Evolutionary conservation across 2,113 vertebrate genomes (phyloP), one percentile per base, ranked within the genome.

Genomic region (Pseudonaja textilis): DNA sequence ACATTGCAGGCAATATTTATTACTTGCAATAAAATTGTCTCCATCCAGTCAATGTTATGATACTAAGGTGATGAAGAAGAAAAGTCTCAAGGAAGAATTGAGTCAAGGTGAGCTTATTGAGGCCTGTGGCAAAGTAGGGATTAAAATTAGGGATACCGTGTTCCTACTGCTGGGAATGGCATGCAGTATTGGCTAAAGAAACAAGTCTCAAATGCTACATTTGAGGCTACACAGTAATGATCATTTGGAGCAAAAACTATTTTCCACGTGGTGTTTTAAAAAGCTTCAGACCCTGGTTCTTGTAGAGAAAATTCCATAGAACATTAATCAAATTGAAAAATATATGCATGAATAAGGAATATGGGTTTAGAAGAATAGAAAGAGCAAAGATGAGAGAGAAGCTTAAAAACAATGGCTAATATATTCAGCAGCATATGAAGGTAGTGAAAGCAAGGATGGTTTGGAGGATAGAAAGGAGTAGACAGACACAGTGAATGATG

Each of bases 1-100:
- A 92, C 0, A 0, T 6, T 90, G 93, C 64, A 69, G 50, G 59
- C 95, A 95, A 55, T 93, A 95, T 93, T 94, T 95, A 93, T 95
- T 94, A 42, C 39, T 93, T 92, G 47, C 0, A 0, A 89, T 96
- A 94, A 96, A 94, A 64, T 91, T 92, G 57, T 91, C 87, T 94
- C 45, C 91, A 61, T 95, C 45, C 92, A 74, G 88, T 57, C 57
- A 94, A 34, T 47, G 0, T 91, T 88, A 94, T 52, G 20, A 81
- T 81, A 57, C 22, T 22, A 55, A 18, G 23, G 1, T 91, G 8
- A 39, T 86, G 5, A 0, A 8, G 56, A 22, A 92, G 4, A 3
- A 90, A 86, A 20, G 10, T 93, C 34, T 93, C 92, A 29, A 42
- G 14, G 34, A 92, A 85, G 61, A 91, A 93, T 10, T 93, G 3